phyloP scores from a whole-genome alignment of 2,888 invertebrate species.

The Chloroclystis v-ata region DNA sequence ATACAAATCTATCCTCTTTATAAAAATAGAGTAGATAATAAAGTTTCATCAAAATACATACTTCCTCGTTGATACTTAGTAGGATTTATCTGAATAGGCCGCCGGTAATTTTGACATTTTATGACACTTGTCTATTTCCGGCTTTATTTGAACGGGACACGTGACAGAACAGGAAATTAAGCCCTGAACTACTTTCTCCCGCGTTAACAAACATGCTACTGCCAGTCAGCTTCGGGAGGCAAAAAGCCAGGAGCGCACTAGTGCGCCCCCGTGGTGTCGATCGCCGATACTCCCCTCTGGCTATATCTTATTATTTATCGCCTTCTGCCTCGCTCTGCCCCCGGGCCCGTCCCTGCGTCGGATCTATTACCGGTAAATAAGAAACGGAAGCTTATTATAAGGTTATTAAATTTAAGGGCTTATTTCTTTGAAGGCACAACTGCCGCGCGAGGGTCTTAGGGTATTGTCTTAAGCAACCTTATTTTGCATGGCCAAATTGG shows the following conservation, averaged over 20 bases:
- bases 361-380: constrained; percentile 25
- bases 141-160: too few species aligned
- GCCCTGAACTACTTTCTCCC: neutral
- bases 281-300: constrained; percentile 9
- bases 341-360: constrained; percentile 20
- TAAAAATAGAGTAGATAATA: too few species aligned
- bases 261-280: constrained; percentile 9
- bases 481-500: constrained; percentile 3
- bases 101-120: too few species aligned
- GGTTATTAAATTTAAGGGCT: constrained; percentile 29
- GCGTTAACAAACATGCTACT: neutral
- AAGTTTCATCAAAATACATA: too few species aligned
- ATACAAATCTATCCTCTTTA: too few species aligned
- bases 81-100: too few species aligned
- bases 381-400: constrained; percentile 32
- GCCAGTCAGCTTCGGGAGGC: neutral
- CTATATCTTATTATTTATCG: constrained; percentile 59
- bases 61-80: too few species aligned
- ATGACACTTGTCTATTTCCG: too few species aligned
- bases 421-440: constrained; percentile 21
- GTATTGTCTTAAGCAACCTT: constrained; percentile 6
- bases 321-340: too few species aligned
- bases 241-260: neutral
- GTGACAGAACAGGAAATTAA: too few species aligned
- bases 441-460: constrained; percentile 3